Evolutionary conservation across 2,113 vertebrate species (phyloP), one percentile per base, ranked within the genome.

Genomic region (Hymenochirus boettgeri): DNA sequence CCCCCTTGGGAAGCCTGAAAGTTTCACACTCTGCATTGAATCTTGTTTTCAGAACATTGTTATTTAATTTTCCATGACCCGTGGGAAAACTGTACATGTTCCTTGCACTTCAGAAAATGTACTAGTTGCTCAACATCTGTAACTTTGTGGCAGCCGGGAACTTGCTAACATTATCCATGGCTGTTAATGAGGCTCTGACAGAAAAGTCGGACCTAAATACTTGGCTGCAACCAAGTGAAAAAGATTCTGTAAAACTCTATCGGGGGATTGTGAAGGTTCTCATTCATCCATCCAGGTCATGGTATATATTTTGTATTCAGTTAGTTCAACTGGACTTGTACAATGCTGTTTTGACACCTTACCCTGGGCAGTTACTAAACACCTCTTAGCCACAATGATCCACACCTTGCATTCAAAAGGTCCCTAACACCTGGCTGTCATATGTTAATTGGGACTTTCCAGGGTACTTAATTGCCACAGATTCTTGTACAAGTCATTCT

Each of bases 21-120:
- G 37, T 19, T 51, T 51, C 29, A 51, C n/a, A 57, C 55, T 27
- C 12, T 22, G 45, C 27, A 31, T 51, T 66, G 58, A 45, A 57
- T 57, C 54, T 27, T n/a, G 48, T 37, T 27, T 51, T 31, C 42
- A 50, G 63, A 29, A 46, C 25, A 27, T 27, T 58, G 55, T 26
- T 66, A 58, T 66, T 58, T 66, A 22, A 58, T 66, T 66, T 37
- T 27, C 55, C 46, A 58, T 66, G 64, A 66, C 64, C 55, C 27
- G 31, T 31, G 55, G 64, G 64, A 66, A 45, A 51, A 25, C 55
- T 26, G 64, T 55, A 58, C 64, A 58, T 58, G 64, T 58, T 50
- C 55, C 31, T 52, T n/a, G 46, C 23, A 45, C 58, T 66, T 66
- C 45, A 58, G 55, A 66, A 56, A 39, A 58, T 66, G 64, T 66